phyloP scores from a whole-genome alignment of 2,888 invertebrate species.

The Nephrocerus scutellatus region DNA sequence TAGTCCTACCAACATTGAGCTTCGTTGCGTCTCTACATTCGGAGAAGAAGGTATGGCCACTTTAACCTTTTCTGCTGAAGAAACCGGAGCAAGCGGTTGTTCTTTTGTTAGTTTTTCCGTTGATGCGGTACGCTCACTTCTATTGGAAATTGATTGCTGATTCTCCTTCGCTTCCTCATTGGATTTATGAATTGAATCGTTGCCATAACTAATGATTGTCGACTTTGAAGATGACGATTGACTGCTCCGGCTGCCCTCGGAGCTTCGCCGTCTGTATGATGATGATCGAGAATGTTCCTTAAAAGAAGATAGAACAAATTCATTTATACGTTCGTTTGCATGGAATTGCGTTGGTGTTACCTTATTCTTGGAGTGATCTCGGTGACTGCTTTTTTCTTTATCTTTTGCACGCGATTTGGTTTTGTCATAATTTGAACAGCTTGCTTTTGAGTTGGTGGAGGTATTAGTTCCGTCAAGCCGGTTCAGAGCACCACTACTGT shows the following conservation, averaged over 20 bases:
- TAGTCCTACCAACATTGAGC: too few species aligned
- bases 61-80: conserved; percentile 18
- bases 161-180: conserved; percentile 9
- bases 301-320: too few species aligned
- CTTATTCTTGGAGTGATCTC: conserved; percentile 13
- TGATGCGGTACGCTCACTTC: conserved; percentile 9
- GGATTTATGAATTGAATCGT: too few species aligned
- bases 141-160: conserved; percentile 6
- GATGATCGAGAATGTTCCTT: too few species aligned
- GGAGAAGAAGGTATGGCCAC: too few species aligned
- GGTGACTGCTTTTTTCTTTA: conserved; percentile 21
- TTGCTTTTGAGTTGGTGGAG: too few species aligned
- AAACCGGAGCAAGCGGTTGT: background rate
- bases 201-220: conserved; percentile 16
- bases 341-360: conserved; percentile 8
- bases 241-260: conserved; percentile 40
- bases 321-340: conserved; percentile 17
- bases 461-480: too few species aligned
- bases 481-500: too few species aligned
- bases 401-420: conserved; percentile 6
- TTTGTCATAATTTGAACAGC: conserved; percentile 11
- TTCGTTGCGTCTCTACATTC: too few species aligned
- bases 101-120: conserved; percentile 7
- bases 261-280: conserved; percentile 36
- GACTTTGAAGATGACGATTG: conserved; percentile 28